Base-by-base conservation (phyloP, 2,113 vertebrate species). In the Upupa epops region DNA sequence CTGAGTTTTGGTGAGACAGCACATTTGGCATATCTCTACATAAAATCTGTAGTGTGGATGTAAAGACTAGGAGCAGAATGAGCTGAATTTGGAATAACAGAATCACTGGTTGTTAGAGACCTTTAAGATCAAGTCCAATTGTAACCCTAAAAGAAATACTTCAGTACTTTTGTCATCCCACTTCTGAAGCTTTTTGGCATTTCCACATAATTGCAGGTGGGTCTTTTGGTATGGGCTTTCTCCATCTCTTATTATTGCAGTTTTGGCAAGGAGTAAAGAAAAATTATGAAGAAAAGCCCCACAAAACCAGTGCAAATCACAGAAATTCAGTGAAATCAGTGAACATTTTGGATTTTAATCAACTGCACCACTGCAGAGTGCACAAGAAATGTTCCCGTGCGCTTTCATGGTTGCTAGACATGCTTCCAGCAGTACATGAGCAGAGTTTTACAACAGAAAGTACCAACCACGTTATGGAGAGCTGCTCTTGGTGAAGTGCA, bases 391-490 rank as follows among this genome's bases (percentile, higher is more conserved):
- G 65, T 72, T 88, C 83, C 69, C 0, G 0, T 81, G 45, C 49
- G 90, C 32, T 83, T 91, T 88, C 42, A 68, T 0, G 1, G 54
- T 75, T 1, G 0, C 71, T 90, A 45, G 1, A 3, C 1, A 8
- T 31, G 6, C 37, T 59, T 91, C 24, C 63, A 72, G 54, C 45
- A 54, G 61, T n/a, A 25, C 14, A 4, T 31, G 58, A 90, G 54
- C 58, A 93, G 92, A 92, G 76, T 86, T 93, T 93, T 90, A 40
- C n/a, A 19, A 48, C 32, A 72, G 54, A 86, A 56, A 65, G 26
- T 29, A 26, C 24, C 17, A 89, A 65, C 66, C 34, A 11, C 0
- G 0, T n/a, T 59, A 29, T 55, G 11, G 28, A 58, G 55, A 71
- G 46, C 63, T 79, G 46, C 1, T 6, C 61, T 49, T 58, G 61